Conservation (phyloP, 2,888 invertebrate species). For the Ryuthela nishihirai region DNA sequence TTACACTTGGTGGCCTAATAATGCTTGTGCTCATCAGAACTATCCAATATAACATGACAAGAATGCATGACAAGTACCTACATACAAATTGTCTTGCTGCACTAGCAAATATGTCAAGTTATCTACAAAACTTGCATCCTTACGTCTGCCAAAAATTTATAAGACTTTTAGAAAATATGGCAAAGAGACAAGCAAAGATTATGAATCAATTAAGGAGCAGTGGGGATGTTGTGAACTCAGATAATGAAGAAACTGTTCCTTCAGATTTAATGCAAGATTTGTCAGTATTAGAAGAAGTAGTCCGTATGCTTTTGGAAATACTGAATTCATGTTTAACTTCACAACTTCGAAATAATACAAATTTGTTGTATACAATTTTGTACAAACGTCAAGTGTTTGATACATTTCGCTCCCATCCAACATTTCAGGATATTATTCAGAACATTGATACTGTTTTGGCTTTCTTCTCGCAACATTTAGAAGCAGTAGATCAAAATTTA, state of each 20-base stretch:
- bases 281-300: constrained; percentile 88
- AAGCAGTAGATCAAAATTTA: constrained; percentile 61
- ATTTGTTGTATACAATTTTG: constrained; percentile 90
- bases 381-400: constrained; percentile 90
- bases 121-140: constrained; percentile 86
- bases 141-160: constrained; percentile 93
- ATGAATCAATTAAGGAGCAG: constrained; percentile 47
- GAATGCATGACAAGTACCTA: constrained; percentile 93
- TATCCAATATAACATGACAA: constrained; percentile 94
- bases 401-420: constrained; percentile 76
- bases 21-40: constrained; percentile 93
- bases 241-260: constrained; percentile 37
- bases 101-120: constrained; percentile 94
- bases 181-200: constrained; percentile 65
- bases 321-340: constrained; percentile 90
- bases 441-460: constrained; percentile 83
- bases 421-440: constrained; percentile 88
- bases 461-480: constrained; percentile 61
- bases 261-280: constrained; percentile 70
- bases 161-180: constrained; percentile 80
- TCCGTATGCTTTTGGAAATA: constrained; percentile 94
- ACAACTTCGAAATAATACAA: constrained; percentile 79
- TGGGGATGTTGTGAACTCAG: constrained; percentile 10
- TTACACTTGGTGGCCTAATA: constrained; percentile 88
- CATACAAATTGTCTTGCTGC: constrained; percentile 98